phyloP scores from a whole-genome alignment of 2,888 invertebrate species.

The Brenthis hecate region DNA sequence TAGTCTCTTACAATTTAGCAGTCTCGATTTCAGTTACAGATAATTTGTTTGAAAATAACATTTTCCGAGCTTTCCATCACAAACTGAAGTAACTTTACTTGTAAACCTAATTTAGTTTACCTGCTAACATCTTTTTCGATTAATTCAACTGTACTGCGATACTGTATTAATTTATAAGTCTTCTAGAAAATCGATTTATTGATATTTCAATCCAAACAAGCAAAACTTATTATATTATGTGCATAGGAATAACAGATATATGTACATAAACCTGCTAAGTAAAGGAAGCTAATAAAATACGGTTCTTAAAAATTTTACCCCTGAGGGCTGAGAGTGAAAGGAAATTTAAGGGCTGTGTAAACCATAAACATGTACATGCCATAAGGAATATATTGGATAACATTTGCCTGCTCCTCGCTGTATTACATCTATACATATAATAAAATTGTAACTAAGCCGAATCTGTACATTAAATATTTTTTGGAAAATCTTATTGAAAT shows the following conservation, averaged over 20 bases:
- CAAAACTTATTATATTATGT: too few species aligned
- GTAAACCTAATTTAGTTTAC: not conserved
- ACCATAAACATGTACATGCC: not conserved
- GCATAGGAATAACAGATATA: too few species aligned
- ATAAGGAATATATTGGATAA: too few species aligned
- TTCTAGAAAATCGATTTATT: too few species aligned
- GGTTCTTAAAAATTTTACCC: conserved; percentile 4
- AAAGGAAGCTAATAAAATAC: not conserved
- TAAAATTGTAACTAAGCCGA: too few species aligned
- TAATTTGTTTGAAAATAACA: conserved; percentile 1
- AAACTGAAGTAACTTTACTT: not conserved
- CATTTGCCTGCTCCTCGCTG: too few species aligned
- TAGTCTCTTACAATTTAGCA: not conserved
- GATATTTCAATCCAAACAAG: too few species aligned
- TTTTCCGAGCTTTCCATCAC: not conserved
- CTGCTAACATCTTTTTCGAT: not conserved
- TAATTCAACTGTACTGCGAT: not conserved
- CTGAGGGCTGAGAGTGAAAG: not conserved
- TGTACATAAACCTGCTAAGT: too few species aligned
- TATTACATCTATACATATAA: too few species aligned
- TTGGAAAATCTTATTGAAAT: too few species aligned
- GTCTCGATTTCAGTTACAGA: not conserved
- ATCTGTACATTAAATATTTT: too few species aligned
- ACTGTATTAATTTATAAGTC: too few species aligned
- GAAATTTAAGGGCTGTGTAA: conserved; percentile 1